Evolutionary conservation across 2,888 invertebrate species (phyloP).

Genomic region (Heterodera filipjevi): DNA sequence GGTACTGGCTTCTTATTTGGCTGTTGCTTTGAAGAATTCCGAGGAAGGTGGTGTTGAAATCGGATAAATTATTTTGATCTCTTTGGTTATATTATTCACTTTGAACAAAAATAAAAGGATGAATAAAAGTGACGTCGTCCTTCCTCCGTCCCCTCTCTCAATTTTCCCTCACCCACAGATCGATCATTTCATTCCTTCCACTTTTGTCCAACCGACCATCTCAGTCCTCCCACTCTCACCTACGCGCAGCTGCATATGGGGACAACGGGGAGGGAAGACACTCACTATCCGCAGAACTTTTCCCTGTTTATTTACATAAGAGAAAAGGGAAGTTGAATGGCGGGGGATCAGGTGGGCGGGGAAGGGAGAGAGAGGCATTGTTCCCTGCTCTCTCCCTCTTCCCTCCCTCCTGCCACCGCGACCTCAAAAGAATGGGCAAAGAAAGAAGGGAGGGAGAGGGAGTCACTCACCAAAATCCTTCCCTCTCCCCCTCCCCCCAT

Average conservation of each 20-base stretch:
- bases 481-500: too few species aligned
- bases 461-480: not conserved
- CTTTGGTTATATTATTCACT: not conserved
- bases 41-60: not conserved
- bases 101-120: not conserved
- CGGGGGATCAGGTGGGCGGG: not conserved
- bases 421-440: not conserved
- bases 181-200: not conserved
- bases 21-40: not conserved
- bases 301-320: constrained; percentile 1
- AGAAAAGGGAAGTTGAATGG: not conserved
- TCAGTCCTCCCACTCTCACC: not conserved
- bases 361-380: not conserved
- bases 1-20: not conserved
- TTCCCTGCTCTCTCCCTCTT: not conserved
- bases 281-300: not conserved
- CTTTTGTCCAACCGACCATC: not conserved
- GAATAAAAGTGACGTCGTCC: not conserved
- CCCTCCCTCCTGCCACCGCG: not conserved
- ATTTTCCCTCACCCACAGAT: not conserved
- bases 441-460: not conserved
- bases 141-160: not conserved
- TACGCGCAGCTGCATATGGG: not conserved
- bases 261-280: not conserved
- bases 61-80: too few species aligned